Base-by-base conservation (phyloP, 2,113 vertebrate species). In the Callaeas wilsoni region DNA sequence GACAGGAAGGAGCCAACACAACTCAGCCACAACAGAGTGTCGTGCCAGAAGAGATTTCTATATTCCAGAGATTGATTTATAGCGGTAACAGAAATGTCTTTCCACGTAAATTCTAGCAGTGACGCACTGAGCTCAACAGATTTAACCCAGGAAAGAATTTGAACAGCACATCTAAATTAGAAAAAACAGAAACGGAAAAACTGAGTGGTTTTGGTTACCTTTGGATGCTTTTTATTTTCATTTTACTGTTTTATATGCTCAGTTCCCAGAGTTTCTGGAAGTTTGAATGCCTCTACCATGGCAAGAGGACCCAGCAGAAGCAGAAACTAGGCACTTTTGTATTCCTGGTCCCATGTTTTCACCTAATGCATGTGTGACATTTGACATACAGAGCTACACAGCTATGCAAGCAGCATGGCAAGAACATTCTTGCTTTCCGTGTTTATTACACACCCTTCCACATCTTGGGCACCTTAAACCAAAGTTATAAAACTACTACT, bases 11-110 rank as follows among this genome's bases (percentile, higher is more conserved):
- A 87, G 33, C 14, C 0, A 0, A 33, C 6, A 9, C 29, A 70
- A n/a, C 26, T 23, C 26, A 59, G 70, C 44, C 57, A 15, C 4
- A 1, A 4, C 2, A 35, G 15, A 1, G 0, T 9, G n/a, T 35
- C 30, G 4, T 0, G 0, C 46, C 19, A 13, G 37, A 67, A 74
- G 47, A 63, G n/a, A 67, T 39, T 76, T 53, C 37, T 91, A 52
- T 64, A 13, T 69, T 70, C 32, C 42, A 30, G 75, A 62, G 59
- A 33, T 1, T 59, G 26, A 30, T 55, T 22, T 67, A 19, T 65
- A 70, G 64, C 1, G 1, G 35, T 39, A 42, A 47, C 42, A 63
- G 49, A 87, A 85, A 76, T 52, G 65, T 12, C 25, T 74, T 86
- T 63, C 52, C 26, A 9, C 62, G 49, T 57, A 70, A 75, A 89